phyloP scores from a whole-genome alignment of 2,113 vertebrate species.

The Oreochromis aureus region DNA sequence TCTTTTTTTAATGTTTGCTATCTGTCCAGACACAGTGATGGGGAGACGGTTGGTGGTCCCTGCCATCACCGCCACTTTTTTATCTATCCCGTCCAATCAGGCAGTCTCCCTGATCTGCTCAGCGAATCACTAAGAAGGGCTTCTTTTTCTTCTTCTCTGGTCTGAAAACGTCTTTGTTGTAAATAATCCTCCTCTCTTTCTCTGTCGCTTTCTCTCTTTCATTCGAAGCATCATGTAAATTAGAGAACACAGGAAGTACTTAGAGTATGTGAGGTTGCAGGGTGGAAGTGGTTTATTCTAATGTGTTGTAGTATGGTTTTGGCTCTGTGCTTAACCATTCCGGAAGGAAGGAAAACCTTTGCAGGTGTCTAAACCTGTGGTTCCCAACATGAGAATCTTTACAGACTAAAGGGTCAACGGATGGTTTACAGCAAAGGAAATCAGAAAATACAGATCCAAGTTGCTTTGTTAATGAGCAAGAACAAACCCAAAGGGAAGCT shows the following conservation, averaged over 20 bases:
- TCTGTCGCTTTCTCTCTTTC: neutral
- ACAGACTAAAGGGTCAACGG: neutral
- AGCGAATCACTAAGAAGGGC: slow-evolving; percentile 51
- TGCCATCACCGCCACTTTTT: neutral
- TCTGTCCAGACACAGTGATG: neutral
- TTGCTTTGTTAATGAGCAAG: neutral
- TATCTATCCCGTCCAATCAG: slow-evolving; percentile 13
- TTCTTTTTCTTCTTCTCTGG: slow-evolving; percentile 15
- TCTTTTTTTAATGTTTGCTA: neutral
- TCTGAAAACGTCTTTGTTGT: slow-evolving; percentile 27
- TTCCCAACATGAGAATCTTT: neutral
- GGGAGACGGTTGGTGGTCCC: neutral
- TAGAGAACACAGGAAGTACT: neutral
- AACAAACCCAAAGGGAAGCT: neutral
- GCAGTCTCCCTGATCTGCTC: slow-evolving; percentile 8
- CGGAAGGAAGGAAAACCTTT: neutral
- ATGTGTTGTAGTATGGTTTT: neutral
- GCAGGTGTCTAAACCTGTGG: neutral
- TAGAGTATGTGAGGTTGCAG: neutral
- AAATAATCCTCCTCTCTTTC: slow-evolving; percentile 22
- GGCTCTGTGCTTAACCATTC: neutral
- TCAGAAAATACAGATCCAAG: neutral
- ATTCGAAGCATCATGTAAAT: neutral
- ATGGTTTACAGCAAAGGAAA: neutral
- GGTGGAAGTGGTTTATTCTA: neutral